Percentiles rank a stretch among this genome's conserved stretches.
phyloP scores from a whole-genome alignment of 1,140 invertebrate species.

The Colletes latitarsis region DNA sequence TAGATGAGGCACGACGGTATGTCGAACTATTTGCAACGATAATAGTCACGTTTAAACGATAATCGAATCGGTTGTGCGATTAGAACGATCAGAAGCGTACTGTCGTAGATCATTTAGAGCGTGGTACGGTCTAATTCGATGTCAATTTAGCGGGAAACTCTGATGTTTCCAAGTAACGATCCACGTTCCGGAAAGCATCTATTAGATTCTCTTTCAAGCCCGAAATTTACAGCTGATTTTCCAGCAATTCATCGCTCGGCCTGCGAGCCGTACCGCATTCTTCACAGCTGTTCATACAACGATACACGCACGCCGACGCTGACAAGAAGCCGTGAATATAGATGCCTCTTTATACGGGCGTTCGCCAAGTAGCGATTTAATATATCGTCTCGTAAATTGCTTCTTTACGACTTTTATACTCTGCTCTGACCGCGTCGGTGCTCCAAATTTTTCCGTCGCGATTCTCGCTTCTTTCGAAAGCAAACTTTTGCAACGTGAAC shows the following conservation, averaged over 20 bases:
- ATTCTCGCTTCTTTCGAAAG: too few relatives aligned
- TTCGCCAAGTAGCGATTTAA: constrained; percentile 39
- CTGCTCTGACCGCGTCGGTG: background rate
- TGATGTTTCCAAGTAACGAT: too few relatives aligned
- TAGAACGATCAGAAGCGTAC: too few relatives aligned
- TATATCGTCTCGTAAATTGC: constrained; percentile 54
- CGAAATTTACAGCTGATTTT: constrained; percentile 44
- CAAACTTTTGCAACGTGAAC: background rate
- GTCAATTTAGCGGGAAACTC: too few relatives aligned
- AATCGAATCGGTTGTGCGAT: too few relatives aligned
- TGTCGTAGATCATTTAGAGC: too few relatives aligned
- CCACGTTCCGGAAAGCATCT: too few relatives aligned
- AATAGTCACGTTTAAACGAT: background rate
- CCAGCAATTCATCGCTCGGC: constrained; percentile 17
- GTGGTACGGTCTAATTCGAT: too few relatives aligned
- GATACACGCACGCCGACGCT: constrained; percentile 12
- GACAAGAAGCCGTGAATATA: constrained; percentile 42
- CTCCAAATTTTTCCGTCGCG: background rate
- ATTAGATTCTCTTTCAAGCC: background rate
- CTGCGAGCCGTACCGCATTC: constrained; percentile 33
- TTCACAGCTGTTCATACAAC: constrained; percentile 62
- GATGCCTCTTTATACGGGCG: constrained; percentile 35
- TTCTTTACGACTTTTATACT: constrained; percentile 5
- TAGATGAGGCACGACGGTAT: constrained; percentile 55
- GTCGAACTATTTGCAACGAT: constrained; percentile 11